These are phyloP conservation scores for Podarcis siculus DNA, from an alignment of 2,797 vertebrate genomes.

Conservation along the genomic window DNA sequence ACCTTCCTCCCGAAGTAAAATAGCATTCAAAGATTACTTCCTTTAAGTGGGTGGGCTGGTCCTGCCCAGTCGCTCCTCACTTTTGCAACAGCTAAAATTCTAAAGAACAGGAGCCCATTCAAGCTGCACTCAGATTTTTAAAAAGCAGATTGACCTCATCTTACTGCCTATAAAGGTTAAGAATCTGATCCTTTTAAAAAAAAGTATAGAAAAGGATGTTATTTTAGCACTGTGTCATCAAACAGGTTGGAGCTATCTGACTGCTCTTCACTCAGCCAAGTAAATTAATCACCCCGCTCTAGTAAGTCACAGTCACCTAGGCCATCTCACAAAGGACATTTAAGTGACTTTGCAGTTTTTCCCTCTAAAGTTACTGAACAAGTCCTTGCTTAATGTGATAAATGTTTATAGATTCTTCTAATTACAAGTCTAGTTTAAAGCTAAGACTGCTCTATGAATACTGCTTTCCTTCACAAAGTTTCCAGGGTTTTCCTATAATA, in stretches of 20 bases:
- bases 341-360: slow-evolving; percentile 66
- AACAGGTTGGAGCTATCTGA: slow-evolving; percentile 27
- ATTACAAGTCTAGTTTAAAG: slow-evolving; percentile 79
- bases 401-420: slow-evolving; percentile 81
- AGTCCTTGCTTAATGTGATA: slow-evolving; percentile 74
- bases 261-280: slow-evolving; percentile 58
- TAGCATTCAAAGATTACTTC: too few species aligned
- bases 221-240: slow-evolving; percentile 20
- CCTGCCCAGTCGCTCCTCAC: background rate
- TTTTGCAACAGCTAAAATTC: background rate
- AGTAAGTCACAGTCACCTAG: slow-evolving; percentile 59
- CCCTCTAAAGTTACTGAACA: slow-evolving; percentile 68
- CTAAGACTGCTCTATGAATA: slow-evolving; percentile 75
- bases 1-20: background rate
- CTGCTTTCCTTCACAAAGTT: slow-evolving; percentile 74
- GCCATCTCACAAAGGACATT: slow-evolving; percentile 69
- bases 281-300: slow-evolving; percentile 65
- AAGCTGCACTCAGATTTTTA: background rate
- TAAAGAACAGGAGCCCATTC: background rate
- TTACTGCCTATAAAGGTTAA: background rate
- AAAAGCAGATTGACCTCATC: background rate
- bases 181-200: background rate
- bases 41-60: background rate
- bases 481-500: slow-evolving; percentile 78
- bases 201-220: background rate